Evolutionary conservation across 2,113 vertebrate species (phyloP).

Genomic region (Diphyllodes magnificus): DNA sequence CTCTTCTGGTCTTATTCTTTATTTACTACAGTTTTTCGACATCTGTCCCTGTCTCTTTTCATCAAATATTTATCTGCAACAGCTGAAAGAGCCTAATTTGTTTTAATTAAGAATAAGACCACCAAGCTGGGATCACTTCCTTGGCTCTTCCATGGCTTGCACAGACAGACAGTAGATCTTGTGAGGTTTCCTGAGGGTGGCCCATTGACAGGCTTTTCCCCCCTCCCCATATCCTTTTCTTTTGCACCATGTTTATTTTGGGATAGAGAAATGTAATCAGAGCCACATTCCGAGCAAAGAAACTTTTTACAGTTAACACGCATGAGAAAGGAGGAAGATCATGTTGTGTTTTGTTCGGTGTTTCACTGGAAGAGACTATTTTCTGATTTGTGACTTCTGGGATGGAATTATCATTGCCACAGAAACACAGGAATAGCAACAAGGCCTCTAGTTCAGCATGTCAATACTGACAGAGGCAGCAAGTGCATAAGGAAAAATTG

Average conservation of each 20-base stretch:
- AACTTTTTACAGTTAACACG: constrained; percentile 28
- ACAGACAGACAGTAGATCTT: constrained; percentile 29
- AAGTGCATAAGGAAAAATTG: background rate
- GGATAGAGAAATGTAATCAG: constrained; percentile 42
- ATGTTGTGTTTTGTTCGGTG: background rate
- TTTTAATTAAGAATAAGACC: constrained; percentile 81
- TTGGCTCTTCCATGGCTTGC: constrained; percentile 32
- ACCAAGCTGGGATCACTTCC: constrained; percentile 71
- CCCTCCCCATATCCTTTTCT: constrained; percentile 9
- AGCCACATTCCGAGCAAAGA: background rate
- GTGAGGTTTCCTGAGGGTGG: constrained; percentile 43
- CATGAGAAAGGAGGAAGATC: constrained; percentile 20
- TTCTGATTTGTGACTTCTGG: background rate
- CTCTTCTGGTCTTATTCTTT: constrained; percentile 17
- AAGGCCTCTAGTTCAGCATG: background rate
- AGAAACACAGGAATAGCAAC: background rate
- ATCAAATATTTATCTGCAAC: constrained; percentile 69
- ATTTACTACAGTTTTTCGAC: constrained; percentile 18
- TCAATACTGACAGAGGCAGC: background rate
- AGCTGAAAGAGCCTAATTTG: constrained; percentile 61
- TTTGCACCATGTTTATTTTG: constrained; percentile 59
- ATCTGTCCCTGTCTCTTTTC: constrained; percentile 59
- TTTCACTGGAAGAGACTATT: background rate
- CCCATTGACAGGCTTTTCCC: constrained; percentile 10
- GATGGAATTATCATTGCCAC: background rate